Evolutionary conservation across 2,797 vertebrate species (phyloP).

Genomic region (Dendrocincla tyrannina): DNA sequence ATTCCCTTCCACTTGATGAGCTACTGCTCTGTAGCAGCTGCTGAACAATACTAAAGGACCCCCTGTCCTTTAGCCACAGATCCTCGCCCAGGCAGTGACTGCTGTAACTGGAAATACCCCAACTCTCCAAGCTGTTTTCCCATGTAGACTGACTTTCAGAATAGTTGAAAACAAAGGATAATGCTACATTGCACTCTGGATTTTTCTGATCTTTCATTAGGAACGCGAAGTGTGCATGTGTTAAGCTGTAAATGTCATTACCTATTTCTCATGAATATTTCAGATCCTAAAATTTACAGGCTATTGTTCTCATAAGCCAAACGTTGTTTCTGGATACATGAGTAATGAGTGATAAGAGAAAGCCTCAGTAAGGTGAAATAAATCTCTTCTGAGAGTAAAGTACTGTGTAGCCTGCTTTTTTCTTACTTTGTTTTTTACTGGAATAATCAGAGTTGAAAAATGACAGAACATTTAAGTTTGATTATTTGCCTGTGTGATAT

Average conservation of each 20-base stretch:
- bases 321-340: slow-evolving; percentile 23
- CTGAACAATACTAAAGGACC: background rate
- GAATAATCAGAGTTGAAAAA: background rate
- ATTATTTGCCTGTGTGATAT: background rate
- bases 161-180: background rate
- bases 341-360: background rate
- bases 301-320: slow-evolving; percentile 51
- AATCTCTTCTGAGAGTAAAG: background rate
- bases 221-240: background rate
- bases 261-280: slow-evolving; percentile 55
- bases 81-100: background rate
- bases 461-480: background rate
- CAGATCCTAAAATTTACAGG: slow-evolving; percentile 32
- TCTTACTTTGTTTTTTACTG: background rate
- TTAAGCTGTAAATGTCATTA: slow-evolving; percentile 37
- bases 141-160: background rate
- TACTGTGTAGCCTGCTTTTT: background rate
- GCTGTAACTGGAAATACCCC: background rate
- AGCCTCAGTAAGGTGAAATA: background rate
- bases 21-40: background rate
- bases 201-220: slow-evolving; percentile 13
- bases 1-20: background rate
- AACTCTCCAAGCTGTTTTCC: background rate
- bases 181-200: background rate
- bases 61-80: background rate